A percentile compares a stretch with the other conserved stretches of the same genome.
phyloP scores from a whole-genome alignment of 2,797 vertebrate genomes.

The Premnoplex brunnescens region DNA sequence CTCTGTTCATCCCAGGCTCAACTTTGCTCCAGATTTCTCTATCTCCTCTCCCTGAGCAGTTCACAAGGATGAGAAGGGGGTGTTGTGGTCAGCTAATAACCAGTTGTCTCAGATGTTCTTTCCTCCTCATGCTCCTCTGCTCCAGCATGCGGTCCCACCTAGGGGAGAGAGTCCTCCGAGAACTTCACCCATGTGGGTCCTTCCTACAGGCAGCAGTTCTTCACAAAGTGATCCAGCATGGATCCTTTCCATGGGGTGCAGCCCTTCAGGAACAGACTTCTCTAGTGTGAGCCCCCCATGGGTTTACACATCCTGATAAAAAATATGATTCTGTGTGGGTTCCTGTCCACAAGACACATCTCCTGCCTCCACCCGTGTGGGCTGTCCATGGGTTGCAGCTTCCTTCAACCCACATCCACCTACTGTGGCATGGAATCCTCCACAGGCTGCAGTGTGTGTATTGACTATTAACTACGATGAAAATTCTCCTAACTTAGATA shows the following conservation, averaged over 20 bases:
- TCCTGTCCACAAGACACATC: background rate
- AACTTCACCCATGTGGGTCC: accelerated
- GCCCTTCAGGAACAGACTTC: background rate
- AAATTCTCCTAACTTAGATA: background rate
- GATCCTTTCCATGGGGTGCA: background rate
- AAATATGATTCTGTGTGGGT: accelerated
- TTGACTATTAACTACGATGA: accelerated
- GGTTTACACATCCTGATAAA: accelerated
- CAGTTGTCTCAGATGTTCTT: accelerated
- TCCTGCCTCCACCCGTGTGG: background rate
- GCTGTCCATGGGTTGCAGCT: background rate
- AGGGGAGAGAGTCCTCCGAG: background rate
- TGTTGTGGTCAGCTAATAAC: accelerated
- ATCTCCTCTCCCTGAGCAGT: accelerated
- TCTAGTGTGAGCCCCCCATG: accelerated
- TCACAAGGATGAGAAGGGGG: accelerated
- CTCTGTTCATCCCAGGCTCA: background rate
- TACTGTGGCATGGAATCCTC: background rate
- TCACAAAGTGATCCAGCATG: background rate
- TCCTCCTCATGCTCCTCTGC: background rate
- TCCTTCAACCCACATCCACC: background rate
- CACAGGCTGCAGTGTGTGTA: background rate
- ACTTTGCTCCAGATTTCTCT: accelerated
- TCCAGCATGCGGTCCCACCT: accelerated
- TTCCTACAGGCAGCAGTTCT: background rate